These are phyloP conservation scores for Sitta carolinensis DNA, from an alignment of 2,797 vertebrate species.

Conservation along the genomic window DNA sequence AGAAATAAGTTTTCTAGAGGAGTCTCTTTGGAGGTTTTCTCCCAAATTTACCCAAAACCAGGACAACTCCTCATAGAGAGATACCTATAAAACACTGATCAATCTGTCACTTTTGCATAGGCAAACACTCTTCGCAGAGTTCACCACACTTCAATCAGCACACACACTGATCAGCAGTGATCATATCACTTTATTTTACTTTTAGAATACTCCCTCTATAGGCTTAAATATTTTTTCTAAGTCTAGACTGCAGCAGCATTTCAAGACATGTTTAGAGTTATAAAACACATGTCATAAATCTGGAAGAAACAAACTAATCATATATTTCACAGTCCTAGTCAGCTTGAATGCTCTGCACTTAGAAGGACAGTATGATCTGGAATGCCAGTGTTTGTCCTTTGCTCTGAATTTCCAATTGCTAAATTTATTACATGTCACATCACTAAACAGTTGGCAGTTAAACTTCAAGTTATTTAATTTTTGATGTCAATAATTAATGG, in stretches of 20 bases:
- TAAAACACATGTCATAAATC: background rate
- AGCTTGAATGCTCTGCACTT: background rate
- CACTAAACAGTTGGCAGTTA: background rate
- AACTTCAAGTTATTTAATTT: background rate
- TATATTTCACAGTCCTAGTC: background rate
- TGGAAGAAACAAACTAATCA: background rate
- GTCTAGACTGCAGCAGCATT: background rate
- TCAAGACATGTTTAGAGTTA: background rate
- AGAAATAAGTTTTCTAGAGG: too few species aligned
- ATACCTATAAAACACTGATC: background rate
- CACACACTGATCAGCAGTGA: background rate
- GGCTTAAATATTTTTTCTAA: background rate
- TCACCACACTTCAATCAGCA: background rate
- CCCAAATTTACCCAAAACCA: too few species aligned
- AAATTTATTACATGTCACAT: background rate
- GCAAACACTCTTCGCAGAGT: background rate
- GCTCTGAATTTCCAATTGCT: background rate
- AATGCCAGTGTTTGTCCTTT: background rate
- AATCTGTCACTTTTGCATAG: background rate
- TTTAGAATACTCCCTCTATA: background rate
- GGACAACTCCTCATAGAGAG: background rate
- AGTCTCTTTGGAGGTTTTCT: too few species aligned
- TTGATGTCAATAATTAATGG: background rate
- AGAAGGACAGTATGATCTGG: background rate
- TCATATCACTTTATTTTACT: background rate